Percentiles rank a stretch among this genome's conserved stretches.
Evolutionary conservation across 2,113 vertebrate species (phyloP).

Genomic region (Dicrurus megarhynchus): DNA sequence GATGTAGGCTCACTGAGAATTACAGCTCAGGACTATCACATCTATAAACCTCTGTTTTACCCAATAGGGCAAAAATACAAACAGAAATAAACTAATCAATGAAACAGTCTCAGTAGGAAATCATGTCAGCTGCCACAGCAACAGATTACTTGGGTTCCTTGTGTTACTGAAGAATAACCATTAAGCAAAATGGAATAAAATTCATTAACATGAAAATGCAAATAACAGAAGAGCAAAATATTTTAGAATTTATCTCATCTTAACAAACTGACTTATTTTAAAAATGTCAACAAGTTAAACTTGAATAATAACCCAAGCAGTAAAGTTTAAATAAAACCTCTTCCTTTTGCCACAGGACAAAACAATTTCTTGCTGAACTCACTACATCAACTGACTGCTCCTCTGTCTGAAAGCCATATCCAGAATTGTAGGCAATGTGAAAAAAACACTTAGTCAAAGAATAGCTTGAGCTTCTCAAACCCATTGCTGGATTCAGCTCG

Average conservation of each 20-base stretch:
- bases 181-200: neutral
- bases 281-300: neutral
- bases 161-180: neutral
- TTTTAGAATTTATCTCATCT: neutral
- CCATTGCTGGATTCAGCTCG: neutral
- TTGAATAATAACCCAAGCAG: neutral
- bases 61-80: neutral
- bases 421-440: neutral
- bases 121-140: neutral
- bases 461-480: neutral
- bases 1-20: conserved; percentile 24
- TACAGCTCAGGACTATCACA: neutral
- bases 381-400: neutral
- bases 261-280: neutral
- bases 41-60: neutral
- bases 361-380: neutral
- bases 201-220: neutral
- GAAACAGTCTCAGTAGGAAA: neutral
- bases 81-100: conserved; percentile 3
- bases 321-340: neutral
- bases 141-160: neutral
- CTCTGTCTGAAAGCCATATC: neutral
- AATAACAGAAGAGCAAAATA: neutral
- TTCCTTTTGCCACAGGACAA: neutral
- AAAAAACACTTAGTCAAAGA: neutral